Percentiles rank a stretch among this genome's conserved stretches.
phyloP scores from a whole-genome alignment of 2,797 vertebrate genomes.

The Micromesistius poutassou region DNA sequence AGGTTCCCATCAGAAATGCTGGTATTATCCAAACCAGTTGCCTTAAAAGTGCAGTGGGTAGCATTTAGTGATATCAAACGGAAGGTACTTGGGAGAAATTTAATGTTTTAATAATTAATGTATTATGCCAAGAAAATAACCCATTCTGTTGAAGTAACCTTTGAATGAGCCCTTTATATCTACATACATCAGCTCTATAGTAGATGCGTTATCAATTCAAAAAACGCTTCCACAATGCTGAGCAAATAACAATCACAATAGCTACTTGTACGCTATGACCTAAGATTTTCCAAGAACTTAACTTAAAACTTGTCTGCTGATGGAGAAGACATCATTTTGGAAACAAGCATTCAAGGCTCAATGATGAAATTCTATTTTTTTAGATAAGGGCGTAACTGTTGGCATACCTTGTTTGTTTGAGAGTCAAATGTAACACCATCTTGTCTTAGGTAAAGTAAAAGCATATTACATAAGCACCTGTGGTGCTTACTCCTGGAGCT shows the following conservation, averaged over 20 bases:
- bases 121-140: not conserved
- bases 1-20: not conserved
- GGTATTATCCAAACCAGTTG: not conserved
- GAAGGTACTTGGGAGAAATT: no score
- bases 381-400: not conserved
- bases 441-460: not conserved
- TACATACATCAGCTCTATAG: no score
- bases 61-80: not conserved
- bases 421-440: not conserved
- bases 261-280: no score
- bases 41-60: not conserved
- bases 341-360: not conserved
- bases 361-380: not conserved
- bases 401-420: not conserved
- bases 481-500: not conserved
- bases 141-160: not conserved
- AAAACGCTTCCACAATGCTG: no score
- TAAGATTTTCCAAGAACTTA: no score
- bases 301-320: no score
- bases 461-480: not conserved
- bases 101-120: no score
- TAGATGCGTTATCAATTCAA: no score
- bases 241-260: no score
- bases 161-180: no score
- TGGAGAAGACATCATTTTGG: no score